Percentiles rank a stretch among this genome's conserved stretches.
Evolutionary conservation across 2,888 invertebrate species (phyloP).

Genomic region (Erynnis tages): DNA sequence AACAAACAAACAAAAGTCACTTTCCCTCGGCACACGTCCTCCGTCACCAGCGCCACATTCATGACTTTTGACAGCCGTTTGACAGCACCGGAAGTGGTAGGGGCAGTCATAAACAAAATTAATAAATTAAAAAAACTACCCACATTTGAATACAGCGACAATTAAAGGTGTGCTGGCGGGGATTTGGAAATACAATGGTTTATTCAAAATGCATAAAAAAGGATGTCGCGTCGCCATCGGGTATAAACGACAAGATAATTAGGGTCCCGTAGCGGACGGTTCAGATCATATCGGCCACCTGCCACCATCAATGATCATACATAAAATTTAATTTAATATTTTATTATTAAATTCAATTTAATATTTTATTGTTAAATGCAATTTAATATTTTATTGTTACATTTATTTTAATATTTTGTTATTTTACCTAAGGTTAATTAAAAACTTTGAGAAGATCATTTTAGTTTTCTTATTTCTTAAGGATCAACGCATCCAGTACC

Average conservation of each 20-base stretch:
- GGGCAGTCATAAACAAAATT: constrained; percentile 69
- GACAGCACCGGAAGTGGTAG: constrained; percentile 69
- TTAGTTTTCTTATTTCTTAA: too few relatives aligned
- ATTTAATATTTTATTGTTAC: too few relatives aligned
- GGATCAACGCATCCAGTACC: too few relatives aligned
- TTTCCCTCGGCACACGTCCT: constrained; percentile 48
- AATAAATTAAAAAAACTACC: constrained; percentile 57
- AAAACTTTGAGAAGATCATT: too few relatives aligned
- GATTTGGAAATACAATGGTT: constrained; percentile 55
- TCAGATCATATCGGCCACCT: constrained; percentile 4
- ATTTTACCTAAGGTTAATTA: background rate
- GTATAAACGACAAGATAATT: constrained; percentile 72
- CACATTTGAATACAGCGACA: constrained; percentile 65
- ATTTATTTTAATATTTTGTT: background rate
- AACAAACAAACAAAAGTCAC: background rate
- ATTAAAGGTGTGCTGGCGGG: constrained; percentile 49
- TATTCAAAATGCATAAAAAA: constrained; percentile 53
- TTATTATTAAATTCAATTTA: background rate
- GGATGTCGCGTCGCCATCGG: constrained; percentile 67
- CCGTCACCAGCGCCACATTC: constrained; percentile 62
- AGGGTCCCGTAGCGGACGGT: constrained; percentile 28
- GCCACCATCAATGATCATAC: background rate
- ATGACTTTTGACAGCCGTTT: constrained; percentile 69
- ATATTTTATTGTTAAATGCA: background rate
- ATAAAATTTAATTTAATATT: background rate